A percentile compares a stretch with the other conserved stretches of the same genome.
Conservation (phyloP, 2,113 vertebrate genomes). For the Eublepharis macularius region DNA sequence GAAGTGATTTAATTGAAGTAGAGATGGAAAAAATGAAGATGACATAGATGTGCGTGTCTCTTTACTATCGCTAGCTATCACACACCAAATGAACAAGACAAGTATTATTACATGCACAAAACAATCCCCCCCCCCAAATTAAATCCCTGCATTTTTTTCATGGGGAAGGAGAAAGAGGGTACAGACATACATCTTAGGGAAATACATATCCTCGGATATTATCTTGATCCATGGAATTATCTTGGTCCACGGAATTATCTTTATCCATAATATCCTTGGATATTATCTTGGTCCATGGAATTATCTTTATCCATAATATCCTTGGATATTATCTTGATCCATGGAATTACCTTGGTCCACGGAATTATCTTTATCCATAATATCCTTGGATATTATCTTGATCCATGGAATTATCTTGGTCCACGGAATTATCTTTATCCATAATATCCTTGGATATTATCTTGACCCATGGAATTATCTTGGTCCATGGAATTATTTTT, state of each 20-base stretch:
- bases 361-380: no score
- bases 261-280: no score
- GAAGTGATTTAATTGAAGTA: background rate
- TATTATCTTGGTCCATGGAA: no score
- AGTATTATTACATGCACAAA: background rate
- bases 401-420: no score
- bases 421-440: background rate
- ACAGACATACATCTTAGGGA: background rate
- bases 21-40: background rate
- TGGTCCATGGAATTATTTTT: no score
- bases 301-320: no score
- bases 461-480: no score
- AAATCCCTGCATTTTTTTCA: background rate
- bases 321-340: no score
- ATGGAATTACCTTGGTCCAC: no score
- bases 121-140: background rate
- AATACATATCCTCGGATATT: background rate
- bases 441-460: background rate
- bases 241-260: no score
- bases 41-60: background rate
- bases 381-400: no score
- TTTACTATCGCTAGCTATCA: background rate
- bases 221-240: background rate
- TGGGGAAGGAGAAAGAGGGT: background rate
- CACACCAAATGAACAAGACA: background rate